A percentile compares a stretch with the other conserved stretches of the same genome.
phyloP scores from a whole-genome alignment of 2,113 vertebrate genomes.

The Nibea albiflora region DNA sequence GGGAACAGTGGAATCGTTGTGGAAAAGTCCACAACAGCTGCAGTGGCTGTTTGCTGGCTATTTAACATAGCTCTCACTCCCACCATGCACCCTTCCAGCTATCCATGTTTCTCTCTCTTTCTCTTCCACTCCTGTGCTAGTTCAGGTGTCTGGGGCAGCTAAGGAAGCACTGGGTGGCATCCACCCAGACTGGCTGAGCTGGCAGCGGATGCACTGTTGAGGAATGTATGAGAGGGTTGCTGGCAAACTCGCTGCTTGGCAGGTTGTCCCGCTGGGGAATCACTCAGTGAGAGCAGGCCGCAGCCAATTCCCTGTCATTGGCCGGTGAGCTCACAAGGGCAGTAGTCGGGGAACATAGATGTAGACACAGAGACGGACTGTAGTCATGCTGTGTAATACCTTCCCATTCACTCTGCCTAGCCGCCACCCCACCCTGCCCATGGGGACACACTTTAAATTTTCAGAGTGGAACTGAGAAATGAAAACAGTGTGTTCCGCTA shows the following conservation, averaged over 20 bases:
- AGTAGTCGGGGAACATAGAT: constrained; percentile 47
- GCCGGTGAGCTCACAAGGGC: constrained; percentile 65
- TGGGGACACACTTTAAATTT: constrained; percentile 42
- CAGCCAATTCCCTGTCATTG: constrained; percentile 73
- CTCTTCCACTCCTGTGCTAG: constrained; percentile 59
- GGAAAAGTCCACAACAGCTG: constrained; percentile 74
- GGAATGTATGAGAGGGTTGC: constrained; percentile 71
- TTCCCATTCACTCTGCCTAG: constrained; percentile 61
- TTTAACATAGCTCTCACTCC: constrained; percentile 57
- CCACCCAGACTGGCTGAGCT: constrained; percentile 61
- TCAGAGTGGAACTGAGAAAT: constrained; percentile 52
- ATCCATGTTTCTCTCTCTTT: constrained; percentile 28
- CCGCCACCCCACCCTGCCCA: constrained; percentile 46
- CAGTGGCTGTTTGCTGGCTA: constrained; percentile 57
- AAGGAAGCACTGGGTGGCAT: constrained; percentile 73
- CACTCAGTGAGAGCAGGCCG: constrained; percentile 64
- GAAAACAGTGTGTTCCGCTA: constrained; percentile 52
- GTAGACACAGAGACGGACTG: constrained; percentile 57
- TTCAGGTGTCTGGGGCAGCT: constrained; percentile 77
- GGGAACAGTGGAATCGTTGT: constrained; percentile 77
- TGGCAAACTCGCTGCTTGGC: constrained; percentile 61
- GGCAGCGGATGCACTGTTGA: constrained; percentile 49
- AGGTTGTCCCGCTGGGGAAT: constrained; percentile 65
- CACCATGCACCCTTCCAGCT: constrained; percentile 17
- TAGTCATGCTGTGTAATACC: constrained; percentile 67